Evolutionary conservation across 2,797 vertebrate species (phyloP), one percentile per base, ranked within the genome.

Genomic region (Coracias cyanogaster): DNA sequence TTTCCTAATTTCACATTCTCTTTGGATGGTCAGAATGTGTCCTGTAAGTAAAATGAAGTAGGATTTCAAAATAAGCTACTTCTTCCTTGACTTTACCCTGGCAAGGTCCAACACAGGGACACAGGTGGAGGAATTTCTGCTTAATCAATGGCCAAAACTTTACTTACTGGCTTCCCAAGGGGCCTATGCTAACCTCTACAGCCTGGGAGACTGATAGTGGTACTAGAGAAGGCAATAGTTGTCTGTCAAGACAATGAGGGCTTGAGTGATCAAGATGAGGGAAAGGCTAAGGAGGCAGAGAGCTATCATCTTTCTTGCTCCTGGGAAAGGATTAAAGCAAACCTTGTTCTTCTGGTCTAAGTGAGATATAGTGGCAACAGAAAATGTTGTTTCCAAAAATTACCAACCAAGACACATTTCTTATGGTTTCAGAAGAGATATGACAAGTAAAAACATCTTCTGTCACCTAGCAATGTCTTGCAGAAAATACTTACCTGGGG

Each of bases 11-110:
- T 33, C 41, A 43, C 19, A n/a, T 62, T 76, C 35, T 77, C n/a
- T 69, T 60, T 54, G 41, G 16, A 54, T 82, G 29, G 49, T 58
- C 88, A 24, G 76, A 70, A 58, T 78, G 17, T 93, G 92, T 96
- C 80, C 43, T 20, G 76, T 77, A 85, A 54, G 33, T 28, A 90
- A 91, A 91, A 89, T 73, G 29, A 82, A 91, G 73, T 1, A 62
- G 74, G n/a, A 88, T 79, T 93, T 91, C 54, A 79, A 84, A 95
- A 90, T 65, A 65, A 74, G 61, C 17, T 77, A 61, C 29, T 60
- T 37, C 39, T 95, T 73, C 58, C 51, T 65, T 71, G 61, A 84
- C 19, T 74, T 41, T 57, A 84, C 12, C 37, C 82, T 94, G 76
- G 49, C 29, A 87, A 83, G 37, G 60, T 85, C 65, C 41, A 84